Base-by-base conservation (phyloP, 1,140 invertebrate genomes). In the Euura saliciscinereae region DNA sequence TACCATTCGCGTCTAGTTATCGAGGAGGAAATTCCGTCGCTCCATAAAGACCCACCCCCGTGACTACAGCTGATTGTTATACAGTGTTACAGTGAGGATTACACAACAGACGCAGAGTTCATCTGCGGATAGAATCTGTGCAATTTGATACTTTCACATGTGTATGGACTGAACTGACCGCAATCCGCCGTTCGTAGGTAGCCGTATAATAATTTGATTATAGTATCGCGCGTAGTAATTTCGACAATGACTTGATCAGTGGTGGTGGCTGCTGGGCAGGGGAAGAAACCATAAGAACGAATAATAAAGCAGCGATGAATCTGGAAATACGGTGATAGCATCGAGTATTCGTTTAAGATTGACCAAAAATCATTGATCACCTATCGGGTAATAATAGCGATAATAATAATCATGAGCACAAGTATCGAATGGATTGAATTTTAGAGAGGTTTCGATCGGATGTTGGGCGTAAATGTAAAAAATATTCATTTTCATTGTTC, bases 391-490 rank as follows among this genome's bases (percentile, higher is more conserved):
- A 59, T 59, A 59, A 59, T 59, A 59, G 13, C 51, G 13, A 59
- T 6, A 4, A 59, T n/a, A 4, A 59, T 5, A 59, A 59, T 59
- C 10, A 59, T 5, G 13, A 59, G 3, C 3, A 59, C 10, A 59
- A n/a, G 51, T 59, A 59, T 4, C 51, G 3, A 59, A 59, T n/a
- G 6, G 13, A 59, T 59, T 59, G 72, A 74, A 46, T n/a, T 72
- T 73, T 13, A 28, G 28, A 28, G 28, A 28, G 28, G 28, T 28
- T 28, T 28, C 28, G 28, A 28, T 73, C 75, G 74, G 71, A 78
- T 79, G 77, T 76, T 77, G 68, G 45, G 43, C 59, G 70, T 46
- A 69, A 67, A 71, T 69, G 66, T 71, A 68, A 70, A 59, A 45
- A 75, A 59, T 6, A 43, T 1, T 68, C 28, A 65, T 45, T 65